Base-by-base conservation (phyloP, 2,797 vertebrate genomes). In the Esox lucius region DNA sequence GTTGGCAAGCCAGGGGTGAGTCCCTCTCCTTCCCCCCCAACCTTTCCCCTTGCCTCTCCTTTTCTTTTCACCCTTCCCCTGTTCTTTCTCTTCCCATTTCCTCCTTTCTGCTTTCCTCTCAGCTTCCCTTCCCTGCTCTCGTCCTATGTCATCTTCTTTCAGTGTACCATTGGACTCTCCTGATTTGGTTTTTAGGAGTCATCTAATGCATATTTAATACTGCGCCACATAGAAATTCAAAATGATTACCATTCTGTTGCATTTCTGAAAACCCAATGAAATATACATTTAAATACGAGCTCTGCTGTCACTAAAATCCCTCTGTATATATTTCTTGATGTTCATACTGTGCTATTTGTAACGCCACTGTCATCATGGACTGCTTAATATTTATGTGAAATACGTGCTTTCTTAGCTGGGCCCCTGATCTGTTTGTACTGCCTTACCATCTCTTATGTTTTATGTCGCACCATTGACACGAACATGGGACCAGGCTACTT, bases 1-100 rank as follows among this genome's bases (percentile, higher is more conserved):
- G 90, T 94, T 53, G 96, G 93, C 84, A 94, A 94, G 87, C 96
- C 96, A 76, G 96, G 95, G 96, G 97, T 99, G 91, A 49, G 91
- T 90, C 31, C 61, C 74, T 62, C 68, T 51, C 62, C 53, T 70
- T 68, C 66, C 26, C 48, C 56, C 33, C 71, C 51, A 48, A n/a
- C 33, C 71, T 9, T 8, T 65, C 22, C 72, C 24, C 51, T 67
- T 9, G 19, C 16, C 13, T 39, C 15, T 35, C 31, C 17, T 13
- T 75, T 73, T 69, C 87, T 81, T 79, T 78, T 72, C 39, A 7
- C 61, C 68, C 77, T 79, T 75, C 15, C 9, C 62, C 68, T 49
- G 77, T 77, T 74, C 48, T 33, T 31, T 74, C 72, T 42, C 70
- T 19, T 62, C 22, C 71, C 64, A 67, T 68, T 70, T 39, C 42